Base-by-base conservation (phyloP, 2,888 invertebrate genomes). In the Hipparchia semele region DNA sequence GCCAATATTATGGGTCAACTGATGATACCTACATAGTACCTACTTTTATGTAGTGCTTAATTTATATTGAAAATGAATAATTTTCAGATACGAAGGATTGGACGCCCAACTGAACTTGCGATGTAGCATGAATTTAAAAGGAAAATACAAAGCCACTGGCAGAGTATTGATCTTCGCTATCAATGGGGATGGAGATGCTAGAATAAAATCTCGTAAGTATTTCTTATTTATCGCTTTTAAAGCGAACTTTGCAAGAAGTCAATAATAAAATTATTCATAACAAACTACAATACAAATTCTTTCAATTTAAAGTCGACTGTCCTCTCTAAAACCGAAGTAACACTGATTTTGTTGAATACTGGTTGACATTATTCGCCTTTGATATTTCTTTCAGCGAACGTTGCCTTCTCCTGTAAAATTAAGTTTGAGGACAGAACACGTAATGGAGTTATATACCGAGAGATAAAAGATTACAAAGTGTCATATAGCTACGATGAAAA, bases 131-230 rank as follows among this genome's bases (percentile, higher is more conserved):
- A 82, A 82, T 2, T 80, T 89, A 51, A 87, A 82, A 79, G 90
- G 90, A n/a, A 79, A 81, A 72, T 91, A 91, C 74, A 87, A 83
- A 74, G 90, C 91, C 0, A 76, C 60, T 2, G 91, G 91, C 12
- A 83, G 79, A 75, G 82, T 91, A 49, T 77, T 91, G 39, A 84
- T 90, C 33, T 84, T 91, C 1, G 56, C 82, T 0, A 85, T 91
- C 13, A 85, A 90, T 49, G 91, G 91, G 2, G 89, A 91, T 39
- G 91, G 91, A 39, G 87, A 90, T 46, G 87, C 90, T 0, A 88
- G 87, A 80, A 81, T 91, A 68, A 89, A 84, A 81, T 64, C 75
- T 49, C 77, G 78, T 77, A 73, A 76, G 76, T 75, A 12, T 49
- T 58, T 23, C 45, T n/a, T 33, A 3, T 8, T 10, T 33, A 23